Evolutionary conservation across 2,888 invertebrate species (phyloP), one percentile per base, ranked within the genome.

Genomic region (Diogma glabrata): DNA sequence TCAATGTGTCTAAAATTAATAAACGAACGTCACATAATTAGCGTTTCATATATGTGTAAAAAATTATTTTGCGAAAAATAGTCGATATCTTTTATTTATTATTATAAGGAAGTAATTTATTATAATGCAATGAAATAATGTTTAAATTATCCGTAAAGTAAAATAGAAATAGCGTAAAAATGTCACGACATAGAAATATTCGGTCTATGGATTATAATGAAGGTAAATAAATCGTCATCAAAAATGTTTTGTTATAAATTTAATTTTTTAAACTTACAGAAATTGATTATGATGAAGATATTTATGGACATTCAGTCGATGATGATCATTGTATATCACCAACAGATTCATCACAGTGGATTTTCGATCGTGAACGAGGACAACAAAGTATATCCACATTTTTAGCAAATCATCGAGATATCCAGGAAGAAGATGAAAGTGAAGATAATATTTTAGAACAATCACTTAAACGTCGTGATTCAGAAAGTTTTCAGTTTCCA

Each of bases 311-410:
- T 68, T 94, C 94, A 3, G 84, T 93, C 38, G 95, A 95, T 69
- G 95, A 95, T 69, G 94, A 95, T 64, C 92, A 92, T 64, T 87
- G 85, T 64, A 81, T 92, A 61, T 95, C 94, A 12, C 93, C 94
- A 3, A 86, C 87, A 63, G 89, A 91, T 73, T 75, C 81, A 33
- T 78, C 82, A 53, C 85, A 87, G 63, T 94, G 89, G 73, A 75
- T 93, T 63, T 94, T 82, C 64, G 89, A 93, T 64, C 77, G 93
- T 43, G 82, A 81, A 56, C 75, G 80, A 33, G 81, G 80, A 50
- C 79, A 81, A 60, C 80, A 81, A 54, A 83, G 80, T 57, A 82
- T 91, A 64, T 79, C 86, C 12, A 77, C 82, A 10, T 91, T 84
- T 64, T 73, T 91, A n/a, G 64, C 65, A 20, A 67, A 67, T 47